These are phyloP conservation scores for Gallinago jamesoni DNA, from an alignment of 2,113 vertebrate genomes.

Conservation along the genomic window DNA sequence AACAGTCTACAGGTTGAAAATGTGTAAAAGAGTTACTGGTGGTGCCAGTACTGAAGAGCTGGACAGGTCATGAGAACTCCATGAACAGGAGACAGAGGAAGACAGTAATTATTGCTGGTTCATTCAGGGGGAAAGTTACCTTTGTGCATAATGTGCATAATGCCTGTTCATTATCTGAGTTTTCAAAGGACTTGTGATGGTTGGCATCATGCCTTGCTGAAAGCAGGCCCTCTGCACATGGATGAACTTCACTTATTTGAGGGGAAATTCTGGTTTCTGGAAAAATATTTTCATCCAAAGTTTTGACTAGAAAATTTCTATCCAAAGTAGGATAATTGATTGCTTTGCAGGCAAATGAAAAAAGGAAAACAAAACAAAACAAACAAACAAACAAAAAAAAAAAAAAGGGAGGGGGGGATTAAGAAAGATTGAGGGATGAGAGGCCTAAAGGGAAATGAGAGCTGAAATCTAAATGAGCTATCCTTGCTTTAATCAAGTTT, in stretches of 20 bases:
- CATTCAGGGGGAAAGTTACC: not conserved
- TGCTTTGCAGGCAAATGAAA: not conserved
- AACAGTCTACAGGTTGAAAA: not conserved
- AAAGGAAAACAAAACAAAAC: not conserved
- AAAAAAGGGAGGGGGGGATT: fast-evolving
- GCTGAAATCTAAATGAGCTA: not conserved
- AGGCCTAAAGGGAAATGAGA: not conserved
- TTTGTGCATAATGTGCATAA: not conserved
- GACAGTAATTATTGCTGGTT: not conserved
- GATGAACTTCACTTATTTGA: not conserved
- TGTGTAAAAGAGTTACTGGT: not conserved
- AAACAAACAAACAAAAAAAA: too few relatives aligned
- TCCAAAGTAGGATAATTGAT: not conserved
- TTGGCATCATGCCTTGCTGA: not conserved
- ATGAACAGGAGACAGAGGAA: not conserved
- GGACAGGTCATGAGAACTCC: not conserved
- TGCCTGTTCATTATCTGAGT: fast-evolving
- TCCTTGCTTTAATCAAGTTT: not conserved
- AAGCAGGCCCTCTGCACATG: not conserved
- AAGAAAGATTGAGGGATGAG: not conserved
- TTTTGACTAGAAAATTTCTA: not conserved
- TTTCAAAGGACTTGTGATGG: not conserved
- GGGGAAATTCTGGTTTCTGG: not conserved
- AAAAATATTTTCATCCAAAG: not conserved
- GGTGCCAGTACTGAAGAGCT: not conserved